Evolutionary conservation across 2,113 vertebrate species (phyloP), one percentile per base, ranked within the genome.

Genomic region (Stigmatopora nigra): DNA sequence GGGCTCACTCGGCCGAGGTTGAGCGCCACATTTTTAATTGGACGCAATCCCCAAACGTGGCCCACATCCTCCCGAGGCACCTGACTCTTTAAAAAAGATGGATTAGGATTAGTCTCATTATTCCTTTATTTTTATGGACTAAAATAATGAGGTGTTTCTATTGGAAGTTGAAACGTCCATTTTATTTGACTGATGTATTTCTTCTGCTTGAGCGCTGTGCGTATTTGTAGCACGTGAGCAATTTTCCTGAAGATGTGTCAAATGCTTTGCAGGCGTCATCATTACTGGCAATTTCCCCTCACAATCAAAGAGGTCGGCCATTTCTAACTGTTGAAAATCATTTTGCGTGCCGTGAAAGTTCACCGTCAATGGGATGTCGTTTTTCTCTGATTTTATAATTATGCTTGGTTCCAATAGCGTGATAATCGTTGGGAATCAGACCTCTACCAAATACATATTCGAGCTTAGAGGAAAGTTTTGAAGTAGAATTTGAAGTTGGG

Each of bases 261-360:
- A 84, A 68, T 81, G 76, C 61, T 25, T 31, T 31, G 2, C 9
- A 19, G 41, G 74, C 62, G 51, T 67, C 69, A 36, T 80, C 75
- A 82, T 84, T 81, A 83, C 61, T 82, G 78, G 80, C 81, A 87
- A 88, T 90, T 88, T 87, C 60, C 60, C 61, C 46, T 56, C 44
- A 84, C 78, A 31, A 13, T 22, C 14, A 31, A 56, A 15, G 12
- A 14, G 22, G 7, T 31, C 53, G 69, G 64, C 80, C 86, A 86
- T 77, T 71, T 73, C 63, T 83, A 80, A 88, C 87, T 61, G 67
- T 78, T 67, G 9, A 76, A 78, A 41, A 84, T 16, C 22, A 81
- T 84, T 70, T 82, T 63, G 35, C 56, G 38, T 2, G 62, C 85
- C 82, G 79, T 84, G 71, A 75, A 81, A 83, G 82, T 85, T 86